Percentiles rank a stretch among this genome's conserved stretches.
phyloP scores from a whole-genome alignment of 2,888 invertebrate genomes.

The Uloborus plumipes region DNA sequence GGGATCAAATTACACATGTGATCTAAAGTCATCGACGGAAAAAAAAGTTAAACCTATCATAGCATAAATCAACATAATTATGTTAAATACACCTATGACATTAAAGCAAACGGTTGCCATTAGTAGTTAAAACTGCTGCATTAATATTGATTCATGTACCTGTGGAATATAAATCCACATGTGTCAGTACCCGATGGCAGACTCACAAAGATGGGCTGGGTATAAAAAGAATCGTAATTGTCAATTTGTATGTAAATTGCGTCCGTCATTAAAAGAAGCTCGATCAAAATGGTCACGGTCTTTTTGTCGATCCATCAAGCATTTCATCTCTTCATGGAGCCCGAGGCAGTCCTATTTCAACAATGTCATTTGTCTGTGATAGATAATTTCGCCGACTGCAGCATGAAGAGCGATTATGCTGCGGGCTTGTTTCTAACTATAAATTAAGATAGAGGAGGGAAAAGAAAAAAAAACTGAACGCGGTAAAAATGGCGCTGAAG shows the following conservation, averaged over 20 bases:
- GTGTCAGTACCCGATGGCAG: too few relatives aligned
- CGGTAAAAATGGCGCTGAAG: too few relatives aligned
- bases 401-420: neutral
- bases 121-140: too few relatives aligned
- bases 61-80: too few relatives aligned
- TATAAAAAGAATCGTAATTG: conserved; percentile 1
- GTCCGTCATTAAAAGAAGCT: conserved; percentile 30
- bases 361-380: conserved; percentile 61
- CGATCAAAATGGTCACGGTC: neutral
- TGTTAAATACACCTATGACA: too few relatives aligned
- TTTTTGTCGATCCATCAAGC: conserved; percentile 4
- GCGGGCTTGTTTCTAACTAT: conserved; percentile 29
- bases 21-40: too few relatives aligned
- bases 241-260: conserved; percentile 21
- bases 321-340: neutral
- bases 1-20: too few relatives aligned
- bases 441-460: conserved; percentile 37
- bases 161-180: too few relatives aligned
- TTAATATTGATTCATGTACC: too few relatives aligned
- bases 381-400: conserved; percentile 40
- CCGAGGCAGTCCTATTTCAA: conserved; percentile 43
- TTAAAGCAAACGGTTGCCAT: too few relatives aligned
- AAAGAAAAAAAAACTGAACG: conserved; percentile 7
- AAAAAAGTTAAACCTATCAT: too few relatives aligned
- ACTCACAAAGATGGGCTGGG: too few relatives aligned